A percentile compares a stretch with the other conserved stretches of the same genome.
These are phyloP conservation scores for Glaucomys volans DNA, from an alignment of 2,113 vertebrate genomes.

Conservation along the genomic window DNA sequence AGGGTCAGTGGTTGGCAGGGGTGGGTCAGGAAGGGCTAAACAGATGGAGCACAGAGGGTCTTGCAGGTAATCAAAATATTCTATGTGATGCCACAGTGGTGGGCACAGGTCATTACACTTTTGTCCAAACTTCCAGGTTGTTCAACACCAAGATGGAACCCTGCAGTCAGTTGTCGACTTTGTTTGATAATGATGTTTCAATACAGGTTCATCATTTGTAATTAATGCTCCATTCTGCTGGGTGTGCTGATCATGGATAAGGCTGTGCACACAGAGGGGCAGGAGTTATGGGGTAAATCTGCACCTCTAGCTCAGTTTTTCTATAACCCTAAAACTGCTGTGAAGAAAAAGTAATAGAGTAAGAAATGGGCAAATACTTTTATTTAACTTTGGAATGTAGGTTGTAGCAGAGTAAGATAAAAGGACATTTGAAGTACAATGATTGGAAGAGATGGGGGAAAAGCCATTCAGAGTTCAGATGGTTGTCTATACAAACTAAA, in stretches of 20 bases:
- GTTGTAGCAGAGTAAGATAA: neutral
- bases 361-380: neutral
- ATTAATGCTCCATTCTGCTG: neutral
- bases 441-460: neutral
- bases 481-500: neutral
- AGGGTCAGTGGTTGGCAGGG: neutral
- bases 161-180: too few relatives aligned
- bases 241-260: neutral
- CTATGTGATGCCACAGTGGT: too few relatives aligned
- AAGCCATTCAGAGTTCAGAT: neutral
- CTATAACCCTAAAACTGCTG: neutral
- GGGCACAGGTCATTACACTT: neutral
- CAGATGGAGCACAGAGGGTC: neutral
- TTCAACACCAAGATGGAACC: neutral
- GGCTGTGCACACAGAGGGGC: too few relatives aligned
- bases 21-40: neutral
- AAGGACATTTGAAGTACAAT: neutral
- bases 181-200: too few relatives aligned
- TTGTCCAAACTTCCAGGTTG: neutral
- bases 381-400: neutral
- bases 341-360: neutral
- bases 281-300: neutral
- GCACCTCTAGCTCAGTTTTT: neutral
- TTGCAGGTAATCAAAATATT: neutral
- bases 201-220: rapidly evolving